Conservation (phyloP, 30 jellyfish, hydroid and myxozoan species). For the Cassiopea andromeda region DNA sequence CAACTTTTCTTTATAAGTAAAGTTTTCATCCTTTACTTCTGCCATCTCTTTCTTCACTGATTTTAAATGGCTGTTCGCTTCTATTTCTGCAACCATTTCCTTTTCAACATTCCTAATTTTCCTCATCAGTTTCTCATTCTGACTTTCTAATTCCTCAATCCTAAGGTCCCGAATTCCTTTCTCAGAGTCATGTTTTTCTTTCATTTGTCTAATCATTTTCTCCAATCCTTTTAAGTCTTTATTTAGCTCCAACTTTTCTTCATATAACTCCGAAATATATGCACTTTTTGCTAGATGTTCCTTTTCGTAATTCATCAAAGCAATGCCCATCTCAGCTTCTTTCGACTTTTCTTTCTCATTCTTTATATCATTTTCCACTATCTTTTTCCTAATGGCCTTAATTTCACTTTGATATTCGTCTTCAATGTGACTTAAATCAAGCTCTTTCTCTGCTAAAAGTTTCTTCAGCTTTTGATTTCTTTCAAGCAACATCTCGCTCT, state of each 20-base stretch:
- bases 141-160: conserved; percentile 33
- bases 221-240: not conserved
- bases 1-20: conserved; percentile 21
- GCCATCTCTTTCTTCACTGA: not conserved
- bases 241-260: conserved; percentile 31
- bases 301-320: not conserved
- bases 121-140: conserved; percentile 20
- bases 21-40: not conserved
- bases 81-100: conserved; percentile 24
- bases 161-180: conserved; percentile 8
- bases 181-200: conserved; percentile 12
- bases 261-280: not conserved
- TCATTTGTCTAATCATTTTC: not conserved
- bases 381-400: not conserved
- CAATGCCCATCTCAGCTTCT: conserved; percentile 3
- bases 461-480: conserved; percentile 43
- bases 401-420: conserved; percentile 8
- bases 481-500: conserved; percentile 23
- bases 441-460: conserved; percentile 29
- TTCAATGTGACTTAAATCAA: conserved; percentile 18
- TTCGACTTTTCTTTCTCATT: conserved; percentile 30
- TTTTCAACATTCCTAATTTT: conserved; percentile 10
- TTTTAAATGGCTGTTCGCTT: not conserved
- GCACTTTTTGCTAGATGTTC: conserved; percentile 18
- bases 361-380: conserved; percentile 1